A percentile compares a stretch with the other conserved stretches of the same genome.
Conservation (phyloP, 1,140 invertebrate genomes). For the Acromyrmex charruanus region DNA sequence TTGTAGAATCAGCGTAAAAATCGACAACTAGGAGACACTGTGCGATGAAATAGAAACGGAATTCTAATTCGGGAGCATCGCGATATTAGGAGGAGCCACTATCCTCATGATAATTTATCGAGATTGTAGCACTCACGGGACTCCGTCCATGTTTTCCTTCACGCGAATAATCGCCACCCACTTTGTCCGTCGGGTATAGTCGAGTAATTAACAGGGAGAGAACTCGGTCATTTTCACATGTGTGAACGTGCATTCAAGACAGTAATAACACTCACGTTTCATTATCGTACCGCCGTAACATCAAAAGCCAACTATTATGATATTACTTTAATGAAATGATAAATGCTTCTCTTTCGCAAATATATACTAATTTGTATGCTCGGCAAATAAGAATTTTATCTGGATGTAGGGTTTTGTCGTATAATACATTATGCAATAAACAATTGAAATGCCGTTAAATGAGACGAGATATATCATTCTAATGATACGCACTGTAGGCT, state of each 20-base stretch:
- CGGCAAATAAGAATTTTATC: neutral
- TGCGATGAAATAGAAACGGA: slow-evolving; percentile 35
- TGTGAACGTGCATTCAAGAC: slow-evolving; percentile 37
- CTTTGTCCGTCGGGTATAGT: neutral
- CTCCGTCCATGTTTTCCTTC: slow-evolving; percentile 16
- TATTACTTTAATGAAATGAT: slow-evolving; percentile 41
- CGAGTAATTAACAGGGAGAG: slow-evolving; percentile 46
- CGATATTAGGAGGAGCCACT: slow-evolving; percentile 26
- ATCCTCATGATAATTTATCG: slow-evolving; percentile 47
- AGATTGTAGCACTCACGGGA: slow-evolving; percentile 23
- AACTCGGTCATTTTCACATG: slow-evolving; percentile 44
- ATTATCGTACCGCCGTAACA: slow-evolving; percentile 1
- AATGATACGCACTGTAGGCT: too few relatives aligned
- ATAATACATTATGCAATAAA: neutral
- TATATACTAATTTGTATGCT: neutral
- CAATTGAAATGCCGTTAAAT: neutral
- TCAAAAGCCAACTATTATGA: slow-evolving; percentile 25
- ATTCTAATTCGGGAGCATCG: slow-evolving; percentile 68
- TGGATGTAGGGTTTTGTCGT: neutral
- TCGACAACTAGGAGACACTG: neutral
- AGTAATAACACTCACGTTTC: slow-evolving; percentile 29
- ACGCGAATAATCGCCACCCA: neutral
- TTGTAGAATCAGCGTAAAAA: too few relatives aligned
- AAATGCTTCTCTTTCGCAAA: neutral
- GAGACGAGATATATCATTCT: neutral